Percentiles rank a stretch among this genome's conserved stretches.
These are phyloP conservation scores for Periparus ater DNA, from an alignment of 2,797 vertebrate species.

Conservation along the genomic window DNA sequence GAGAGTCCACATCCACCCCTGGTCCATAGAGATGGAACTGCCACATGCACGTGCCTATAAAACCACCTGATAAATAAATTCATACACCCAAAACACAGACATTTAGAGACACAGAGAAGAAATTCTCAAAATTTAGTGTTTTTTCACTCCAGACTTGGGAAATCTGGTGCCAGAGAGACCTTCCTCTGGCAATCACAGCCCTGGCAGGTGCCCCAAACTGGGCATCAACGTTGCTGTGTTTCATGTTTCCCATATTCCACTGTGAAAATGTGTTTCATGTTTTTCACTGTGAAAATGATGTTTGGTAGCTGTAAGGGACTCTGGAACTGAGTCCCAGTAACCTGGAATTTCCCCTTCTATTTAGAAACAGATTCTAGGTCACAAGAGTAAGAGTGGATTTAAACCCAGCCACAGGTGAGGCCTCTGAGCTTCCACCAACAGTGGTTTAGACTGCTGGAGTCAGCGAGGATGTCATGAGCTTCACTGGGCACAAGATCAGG, in stretches of 20 bases:
- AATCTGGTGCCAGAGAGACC: neutral
- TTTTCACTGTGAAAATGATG: neutral
- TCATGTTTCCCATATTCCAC: neutral
- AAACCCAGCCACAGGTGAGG: neutral
- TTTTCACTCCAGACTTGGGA: neutral
- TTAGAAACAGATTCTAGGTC: neutral
- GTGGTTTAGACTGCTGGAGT: neutral
- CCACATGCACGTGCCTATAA: neutral
- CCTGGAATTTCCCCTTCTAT: neutral
- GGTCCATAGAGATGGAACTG: neutral
- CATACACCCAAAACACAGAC: neutral
- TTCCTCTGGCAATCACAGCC: neutral
- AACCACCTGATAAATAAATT: neutral
- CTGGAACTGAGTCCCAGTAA: neutral
- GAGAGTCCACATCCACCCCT: neutral
- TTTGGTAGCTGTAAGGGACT: neutral
- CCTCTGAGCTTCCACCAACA: neutral
- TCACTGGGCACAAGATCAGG: neutral
- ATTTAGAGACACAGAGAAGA: neutral
- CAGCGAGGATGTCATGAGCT: neutral
- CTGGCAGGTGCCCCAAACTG: neutral
- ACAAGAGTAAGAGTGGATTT: neutral
- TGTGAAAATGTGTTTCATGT: neutral
- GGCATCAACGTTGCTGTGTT: neutral
- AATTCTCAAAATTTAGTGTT: neutral